Conservation (phyloP, 1,140 invertebrate genomes). For the Drusus annulatus region DNA sequence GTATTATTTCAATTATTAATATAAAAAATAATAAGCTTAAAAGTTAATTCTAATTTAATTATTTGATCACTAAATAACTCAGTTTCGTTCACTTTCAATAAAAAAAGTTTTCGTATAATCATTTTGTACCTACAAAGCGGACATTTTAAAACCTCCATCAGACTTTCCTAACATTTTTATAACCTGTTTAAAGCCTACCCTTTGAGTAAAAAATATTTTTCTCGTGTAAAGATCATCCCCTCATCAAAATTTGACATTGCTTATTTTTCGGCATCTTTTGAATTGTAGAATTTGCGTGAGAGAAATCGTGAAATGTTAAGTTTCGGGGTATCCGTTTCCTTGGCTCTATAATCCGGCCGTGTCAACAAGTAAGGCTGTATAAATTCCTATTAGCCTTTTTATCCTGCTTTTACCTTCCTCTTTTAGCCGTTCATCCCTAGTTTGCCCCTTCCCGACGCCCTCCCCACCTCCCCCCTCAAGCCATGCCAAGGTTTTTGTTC, state of each 20-base stretch:
- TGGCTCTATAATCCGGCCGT: constrained; percentile 7
- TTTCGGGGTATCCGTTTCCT: not conserved
- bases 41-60: too few relatives aligned
- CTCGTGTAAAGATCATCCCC: not conserved
- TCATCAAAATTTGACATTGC: not conserved
- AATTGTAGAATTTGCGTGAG: not conserved
- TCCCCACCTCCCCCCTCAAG: too few relatives aligned
- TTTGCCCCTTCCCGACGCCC: not conserved
- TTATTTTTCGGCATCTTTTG: not conserved
- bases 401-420: not conserved
- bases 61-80: too few relatives aligned
- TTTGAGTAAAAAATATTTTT: too few relatives aligned
- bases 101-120: too few relatives aligned
- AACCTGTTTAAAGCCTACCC: too few relatives aligned
- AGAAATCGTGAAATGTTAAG: not conserved
- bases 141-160: too few relatives aligned
- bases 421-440: not conserved
- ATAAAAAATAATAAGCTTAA: too few relatives aligned
- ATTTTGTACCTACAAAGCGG: too few relatives aligned
- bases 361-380: constrained; percentile 24
- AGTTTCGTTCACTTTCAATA: too few relatives aligned
- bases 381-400: constrained; percentile 12
- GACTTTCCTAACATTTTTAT: too few relatives aligned
- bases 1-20: too few relatives aligned
- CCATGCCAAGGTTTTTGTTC: not conserved